These are phyloP conservation scores for Plecturocebus donacophilus DNA, from an alignment of 2,113 vertebrate species.

Conservation along the genomic window DNA sequence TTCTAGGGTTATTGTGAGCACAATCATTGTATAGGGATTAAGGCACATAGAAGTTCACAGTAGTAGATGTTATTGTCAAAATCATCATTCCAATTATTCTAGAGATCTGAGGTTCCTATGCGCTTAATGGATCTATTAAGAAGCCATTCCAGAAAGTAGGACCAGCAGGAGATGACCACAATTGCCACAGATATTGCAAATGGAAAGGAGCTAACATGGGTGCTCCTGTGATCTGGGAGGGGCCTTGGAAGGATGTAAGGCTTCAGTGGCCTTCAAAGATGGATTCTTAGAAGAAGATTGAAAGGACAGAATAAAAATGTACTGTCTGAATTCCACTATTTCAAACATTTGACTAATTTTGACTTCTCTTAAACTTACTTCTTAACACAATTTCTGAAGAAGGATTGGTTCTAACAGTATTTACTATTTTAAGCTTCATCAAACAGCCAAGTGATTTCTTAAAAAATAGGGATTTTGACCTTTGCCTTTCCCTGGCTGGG, in stretches of 20 bases:
- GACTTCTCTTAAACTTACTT: slow-evolving; percentile 62
- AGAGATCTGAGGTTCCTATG: not conserved
- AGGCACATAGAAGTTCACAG: not conserved
- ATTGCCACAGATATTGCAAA: not conserved
- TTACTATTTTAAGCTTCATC: slow-evolving; percentile 71
- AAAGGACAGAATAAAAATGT: slow-evolving; percentile 38
- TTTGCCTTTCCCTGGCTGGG: slow-evolving; percentile 20
- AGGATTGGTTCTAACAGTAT: slow-evolving; percentile 49
- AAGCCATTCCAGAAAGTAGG: not conserved
- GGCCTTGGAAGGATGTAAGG: not conserved
- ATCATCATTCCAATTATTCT: not conserved
- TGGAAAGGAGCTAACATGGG: not conserved
- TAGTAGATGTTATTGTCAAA: not conserved
- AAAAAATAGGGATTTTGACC: slow-evolving; percentile 59
- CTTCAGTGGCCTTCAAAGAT: not conserved
- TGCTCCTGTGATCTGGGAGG: not conserved
- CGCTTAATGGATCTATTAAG: not conserved
- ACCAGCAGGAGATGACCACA: not conserved
- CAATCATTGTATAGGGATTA: not conserved
- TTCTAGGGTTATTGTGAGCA: not conserved
- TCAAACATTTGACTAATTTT: slow-evolving; percentile 66
- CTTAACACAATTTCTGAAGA: slow-evolving; percentile 60
- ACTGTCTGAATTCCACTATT: slow-evolving; percentile 40
- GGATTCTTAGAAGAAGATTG: slow-evolving; percentile 6
- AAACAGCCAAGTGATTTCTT: slow-evolving; percentile 59